Base-by-base conservation (phyloP, 2,888 invertebrate genomes). In the Apodemia duryi region DNA sequence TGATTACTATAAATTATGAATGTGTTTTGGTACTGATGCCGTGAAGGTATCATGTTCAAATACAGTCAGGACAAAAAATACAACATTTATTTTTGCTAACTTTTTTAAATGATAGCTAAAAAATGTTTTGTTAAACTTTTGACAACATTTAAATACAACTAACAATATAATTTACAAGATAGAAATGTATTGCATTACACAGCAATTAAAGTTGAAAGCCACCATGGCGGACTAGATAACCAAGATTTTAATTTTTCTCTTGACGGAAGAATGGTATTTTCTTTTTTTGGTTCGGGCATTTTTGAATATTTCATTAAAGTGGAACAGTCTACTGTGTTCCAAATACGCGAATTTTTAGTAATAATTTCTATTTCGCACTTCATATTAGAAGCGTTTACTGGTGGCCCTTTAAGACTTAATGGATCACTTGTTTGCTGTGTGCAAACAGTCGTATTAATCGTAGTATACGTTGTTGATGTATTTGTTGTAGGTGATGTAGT, bases 181-280 rank as follows among this genome's bases (percentile, higher is more conserved):
- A 10, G 7, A 29, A 54, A 11, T 11, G 54, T 54, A 46, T 4
- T 3, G 46, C 11, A 41, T 70, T 74, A 90, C 5, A 84, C 80
- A 52, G 86, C 85, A 65, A 91, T 83, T 67, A 91, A 86, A 68
- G 86, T 66, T 28, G 89, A 82, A 76, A 86, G 72, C 91, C 91
- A 91, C 91, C 91, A 90, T 0, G 91, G 91, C 1, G 90, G 91
- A 51, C 82, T 90, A 2, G 79, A 68, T 13, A 87, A 65, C 86
- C 87, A 88, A 0, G 83, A 73, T 67, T 87, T 86, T 43, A 91
- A 69, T 68, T 80, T 85, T 3, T 74, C 71, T 69, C 80, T 81
- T 6, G 79, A 66, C n/a, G 91, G 91, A 52, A 90, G 69, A 10
- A 81, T 68, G 0, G 67, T 63, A 46, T 69, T 73, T 7, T 78